phyloP scores from a whole-genome alignment of 2,888 invertebrate species.

The Megastigmus dorsalis region DNA sequence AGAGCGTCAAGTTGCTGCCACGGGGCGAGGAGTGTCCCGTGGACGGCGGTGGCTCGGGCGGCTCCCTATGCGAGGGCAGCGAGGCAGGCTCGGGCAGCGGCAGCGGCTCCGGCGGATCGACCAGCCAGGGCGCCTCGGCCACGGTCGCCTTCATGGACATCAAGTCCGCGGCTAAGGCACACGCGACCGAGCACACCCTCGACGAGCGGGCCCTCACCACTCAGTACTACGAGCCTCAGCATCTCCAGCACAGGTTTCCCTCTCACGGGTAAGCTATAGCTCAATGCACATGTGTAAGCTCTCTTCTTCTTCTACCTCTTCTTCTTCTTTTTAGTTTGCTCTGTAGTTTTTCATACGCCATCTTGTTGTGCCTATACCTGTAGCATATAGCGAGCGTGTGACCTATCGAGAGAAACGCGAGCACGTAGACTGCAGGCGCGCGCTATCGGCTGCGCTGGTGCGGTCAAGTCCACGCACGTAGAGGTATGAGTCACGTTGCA shows the following conservation, averaged over 20 bases:
- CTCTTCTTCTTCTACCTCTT: neutral
- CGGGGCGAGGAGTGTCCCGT: slow-evolving; percentile 75
- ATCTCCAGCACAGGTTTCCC: slow-evolving; percentile 74
- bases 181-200: slow-evolving; percentile 91
- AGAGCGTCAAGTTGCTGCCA: slow-evolving; percentile 94
- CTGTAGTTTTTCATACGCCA: too few species aligned
- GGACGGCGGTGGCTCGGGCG: slow-evolving; percentile 70
- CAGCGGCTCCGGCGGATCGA: slow-evolving; percentile 75
- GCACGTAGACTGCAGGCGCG: too few species aligned
- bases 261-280: slow-evolving; percentile 56
- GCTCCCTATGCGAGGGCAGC: slow-evolving; percentile 74
- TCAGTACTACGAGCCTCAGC: slow-evolving; percentile 91
- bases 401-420: too few species aligned
- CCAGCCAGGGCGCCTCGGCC: slow-evolving; percentile 85
- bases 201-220: slow-evolving; percentile 91
- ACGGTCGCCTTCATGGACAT: slow-evolving; percentile 97
- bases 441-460: too few species aligned
- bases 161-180: slow-evolving; percentile 95
- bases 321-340: neutral
- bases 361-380: too few species aligned
- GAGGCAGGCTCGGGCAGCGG: slow-evolving; percentile 66
- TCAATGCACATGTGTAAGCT: neutral
- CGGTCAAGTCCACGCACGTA: too few species aligned
- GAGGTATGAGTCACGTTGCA: too few species aligned
- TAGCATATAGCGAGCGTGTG: too few species aligned